These are phyloP conservation scores for Shargacucullia verbasci DNA, from an alignment of 2,888 invertebrate species.

Conservation along the genomic window DNA sequence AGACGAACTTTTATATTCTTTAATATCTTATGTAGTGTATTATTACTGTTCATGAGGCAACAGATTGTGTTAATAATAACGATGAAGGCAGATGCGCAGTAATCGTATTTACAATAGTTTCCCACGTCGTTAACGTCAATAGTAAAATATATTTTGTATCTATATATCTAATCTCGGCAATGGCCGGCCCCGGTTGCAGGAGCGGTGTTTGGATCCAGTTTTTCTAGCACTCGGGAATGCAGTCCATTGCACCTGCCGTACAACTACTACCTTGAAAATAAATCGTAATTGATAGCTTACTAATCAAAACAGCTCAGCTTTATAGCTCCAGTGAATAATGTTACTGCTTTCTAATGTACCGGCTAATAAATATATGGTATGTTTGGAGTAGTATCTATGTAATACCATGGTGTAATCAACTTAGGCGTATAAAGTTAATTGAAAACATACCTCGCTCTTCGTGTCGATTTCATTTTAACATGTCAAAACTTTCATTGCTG, in stretches of 20 bases:
- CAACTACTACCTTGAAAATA: slow-evolving; percentile 63
- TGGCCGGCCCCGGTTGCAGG: slow-evolving; percentile 60
- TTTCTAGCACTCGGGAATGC: slow-evolving; percentile 85
- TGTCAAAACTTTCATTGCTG: slow-evolving; percentile 8
- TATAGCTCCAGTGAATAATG: slow-evolving; percentile 44
- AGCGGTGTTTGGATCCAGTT: slow-evolving; percentile 79
- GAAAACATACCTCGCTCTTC: background rate
- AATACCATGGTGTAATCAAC: slow-evolving; percentile 16
- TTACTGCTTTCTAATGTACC: slow-evolving; percentile 44
- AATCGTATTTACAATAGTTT: slow-evolving; percentile 58
- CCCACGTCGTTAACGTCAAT: slow-evolving; percentile 63
- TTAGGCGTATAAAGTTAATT: slow-evolving; percentile 14
- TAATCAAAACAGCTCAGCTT: slow-evolving; percentile 56
- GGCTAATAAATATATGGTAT: slow-evolving; percentile 22
- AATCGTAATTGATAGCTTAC: slow-evolving; percentile 67
- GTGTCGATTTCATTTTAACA: background rate
- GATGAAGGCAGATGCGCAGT: slow-evolving; percentile 11
- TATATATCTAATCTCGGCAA: slow-evolving; percentile 75
- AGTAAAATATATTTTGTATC: slow-evolving; percentile 73
- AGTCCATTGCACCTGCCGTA: slow-evolving; percentile 81
- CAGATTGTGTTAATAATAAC: slow-evolving; percentile 5
- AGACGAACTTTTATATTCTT: slow-evolving; percentile 15
- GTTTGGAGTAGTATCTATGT: slow-evolving; percentile 12
- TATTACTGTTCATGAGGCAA: slow-evolving; percentile 7
- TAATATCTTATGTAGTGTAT: slow-evolving; percentile 4